Percentiles rank a stretch among this genome's conserved stretches.
Conservation (phyloP, 2,888 invertebrate genomes). For the Tetrapedia diversipes region DNA sequence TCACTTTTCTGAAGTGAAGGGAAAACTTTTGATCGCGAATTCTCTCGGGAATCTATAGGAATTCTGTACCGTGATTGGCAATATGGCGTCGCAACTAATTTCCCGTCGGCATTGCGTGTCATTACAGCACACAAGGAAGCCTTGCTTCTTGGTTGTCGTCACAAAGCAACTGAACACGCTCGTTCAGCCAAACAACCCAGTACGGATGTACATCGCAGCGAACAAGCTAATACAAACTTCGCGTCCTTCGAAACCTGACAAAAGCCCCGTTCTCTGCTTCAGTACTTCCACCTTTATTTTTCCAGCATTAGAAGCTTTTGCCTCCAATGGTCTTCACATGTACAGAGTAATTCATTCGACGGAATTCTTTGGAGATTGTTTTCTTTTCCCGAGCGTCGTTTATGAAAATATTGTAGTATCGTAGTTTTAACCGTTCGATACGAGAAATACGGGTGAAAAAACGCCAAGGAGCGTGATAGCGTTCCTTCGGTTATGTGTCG, state of each 20-base stretch:
- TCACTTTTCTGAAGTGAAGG: not conserved
- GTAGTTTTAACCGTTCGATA: too few relatives aligned
- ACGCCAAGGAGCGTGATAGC: too few relatives aligned
- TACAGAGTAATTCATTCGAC: constrained; percentile 19
- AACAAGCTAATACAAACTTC: constrained; percentile 45
- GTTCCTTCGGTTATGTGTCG: too few relatives aligned
- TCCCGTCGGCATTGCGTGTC: not conserved
- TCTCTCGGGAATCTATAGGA: not conserved
- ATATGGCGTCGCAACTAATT: constrained; percentile 4
- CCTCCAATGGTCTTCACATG: too few relatives aligned
- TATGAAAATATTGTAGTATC: not conserved
- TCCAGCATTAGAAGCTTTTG: too few relatives aligned
- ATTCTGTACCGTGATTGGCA: not conserved
- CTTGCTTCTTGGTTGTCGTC: not conserved
- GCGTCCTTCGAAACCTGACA: constrained; percentile 39
- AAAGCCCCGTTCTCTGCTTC: constrained; percentile 5
- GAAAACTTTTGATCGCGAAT: not conserved
- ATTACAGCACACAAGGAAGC: constrained; percentile 1
- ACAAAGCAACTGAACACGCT: constrained; percentile 34
- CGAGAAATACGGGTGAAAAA: too few relatives aligned
- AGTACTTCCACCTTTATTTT: constrained; percentile 34
- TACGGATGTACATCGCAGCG: constrained; percentile 40
- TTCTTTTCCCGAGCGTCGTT: not conserved
- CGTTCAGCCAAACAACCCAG: constrained; percentile 38
- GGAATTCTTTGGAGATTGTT: not conserved